phyloP scores from a whole-genome alignment of 2,888 invertebrate genomes.

The Scaptomyza polygonia region DNA sequence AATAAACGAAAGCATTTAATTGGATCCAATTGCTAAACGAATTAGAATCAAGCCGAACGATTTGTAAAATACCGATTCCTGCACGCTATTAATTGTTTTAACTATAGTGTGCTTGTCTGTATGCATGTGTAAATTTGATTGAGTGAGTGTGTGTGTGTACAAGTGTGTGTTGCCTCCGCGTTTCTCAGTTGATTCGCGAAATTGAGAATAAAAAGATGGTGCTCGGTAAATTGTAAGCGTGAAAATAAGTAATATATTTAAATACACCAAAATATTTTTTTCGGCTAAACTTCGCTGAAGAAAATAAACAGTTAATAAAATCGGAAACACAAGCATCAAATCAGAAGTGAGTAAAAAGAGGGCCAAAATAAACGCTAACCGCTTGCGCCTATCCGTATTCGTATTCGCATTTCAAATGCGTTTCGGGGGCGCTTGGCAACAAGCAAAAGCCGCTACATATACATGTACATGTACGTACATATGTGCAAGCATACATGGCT shows the following conservation, averaged over 20 bases:
- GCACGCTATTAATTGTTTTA: slow-evolving; percentile 66
- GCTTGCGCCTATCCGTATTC: slow-evolving; percentile 18
- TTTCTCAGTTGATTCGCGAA: slow-evolving; percentile 71
- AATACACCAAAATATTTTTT: slow-evolving; percentile 24
- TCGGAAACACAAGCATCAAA: slow-evolving; percentile 38
- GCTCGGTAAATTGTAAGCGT: slow-evolving; percentile 68
- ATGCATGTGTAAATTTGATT: slow-evolving; percentile 40
- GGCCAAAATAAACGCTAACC: slow-evolving; percentile 13
- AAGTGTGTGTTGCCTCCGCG: slow-evolving; percentile 48
- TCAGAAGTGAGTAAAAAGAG: slow-evolving; percentile 65
- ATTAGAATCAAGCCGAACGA: slow-evolving; percentile 25
- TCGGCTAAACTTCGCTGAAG: slow-evolving; percentile 32
- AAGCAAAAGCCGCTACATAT: slow-evolving; percentile 64
- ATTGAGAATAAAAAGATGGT: slow-evolving; percentile 78
- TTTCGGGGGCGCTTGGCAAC: slow-evolving; percentile 76
- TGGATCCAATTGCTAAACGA: slow-evolving; percentile 28
- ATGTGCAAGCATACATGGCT: slow-evolving; percentile 11
- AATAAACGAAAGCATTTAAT: slow-evolving; percentile 23
- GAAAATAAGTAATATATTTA: slow-evolving; percentile 58
- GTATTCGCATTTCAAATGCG: slow-evolving; percentile 62
- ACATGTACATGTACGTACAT: slow-evolving; percentile 7
- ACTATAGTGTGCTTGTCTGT: slow-evolving; percentile 58
- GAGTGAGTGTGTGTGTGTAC: slow-evolving; percentile 29
- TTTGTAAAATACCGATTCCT: slow-evolving; percentile 43
- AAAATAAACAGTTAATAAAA: slow-evolving; percentile 31